Conservation (phyloP, 2,797 vertebrate genomes). For the Acanthopagrus latus region DNA sequence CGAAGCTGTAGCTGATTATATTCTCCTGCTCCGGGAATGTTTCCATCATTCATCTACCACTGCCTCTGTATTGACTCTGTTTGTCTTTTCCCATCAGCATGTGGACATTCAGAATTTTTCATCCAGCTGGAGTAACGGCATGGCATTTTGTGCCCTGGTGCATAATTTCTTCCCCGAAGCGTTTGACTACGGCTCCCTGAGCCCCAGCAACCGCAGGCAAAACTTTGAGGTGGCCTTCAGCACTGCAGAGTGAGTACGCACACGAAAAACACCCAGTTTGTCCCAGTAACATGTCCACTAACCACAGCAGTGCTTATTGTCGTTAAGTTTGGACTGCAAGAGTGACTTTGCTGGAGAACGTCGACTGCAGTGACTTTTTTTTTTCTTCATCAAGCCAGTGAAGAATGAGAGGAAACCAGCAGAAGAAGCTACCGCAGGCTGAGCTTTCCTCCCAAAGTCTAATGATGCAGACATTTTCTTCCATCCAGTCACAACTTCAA, state of each 20-base stretch:
- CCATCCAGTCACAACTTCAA: neutral
- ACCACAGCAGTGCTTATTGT: constrained; percentile 25
- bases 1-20: constrained; percentile 18
- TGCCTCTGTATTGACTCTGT: constrained; percentile 2
- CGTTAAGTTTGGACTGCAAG: constrained; percentile 14
- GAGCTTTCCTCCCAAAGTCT: constrained; percentile 2
- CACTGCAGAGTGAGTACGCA: constrained; percentile 93
- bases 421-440: constrained; percentile 20
- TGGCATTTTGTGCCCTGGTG: constrained; percentile 98
- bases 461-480: constrained; percentile 1
- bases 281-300: constrained; percentile 20
- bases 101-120: constrained; percentile 99
- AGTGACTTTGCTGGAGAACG: no score
- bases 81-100: constrained; percentile 81
- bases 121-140: constrained; percentile 97
- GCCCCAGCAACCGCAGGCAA: constrained; percentile 93
- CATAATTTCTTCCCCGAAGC: constrained; percentile 98
- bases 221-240: constrained; percentile 98
- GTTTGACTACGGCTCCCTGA: constrained; percentile 93
- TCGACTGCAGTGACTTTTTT: neutral
- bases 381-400: constrained; percentile 8
- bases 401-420: constrained; percentile 23
- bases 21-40: constrained; percentile 24
- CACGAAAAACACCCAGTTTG: constrained; percentile 3
- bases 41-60: constrained; percentile 22